These are phyloP conservation scores for Synanthedon tipuliformis DNA, from an alignment of 2,888 invertebrate genomes.

Conservation along the genomic window DNA sequence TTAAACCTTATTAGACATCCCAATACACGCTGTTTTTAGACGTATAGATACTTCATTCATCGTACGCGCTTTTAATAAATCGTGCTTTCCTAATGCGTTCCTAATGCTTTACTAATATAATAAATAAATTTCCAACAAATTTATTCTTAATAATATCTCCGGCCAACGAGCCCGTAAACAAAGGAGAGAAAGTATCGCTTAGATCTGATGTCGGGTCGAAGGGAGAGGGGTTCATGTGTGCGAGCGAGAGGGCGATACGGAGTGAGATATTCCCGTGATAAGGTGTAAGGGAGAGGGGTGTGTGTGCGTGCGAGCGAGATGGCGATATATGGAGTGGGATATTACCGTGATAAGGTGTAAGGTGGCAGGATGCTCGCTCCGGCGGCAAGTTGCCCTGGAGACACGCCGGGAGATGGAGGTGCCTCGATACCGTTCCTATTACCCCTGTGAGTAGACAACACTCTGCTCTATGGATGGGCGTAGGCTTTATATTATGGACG, in stretches of 20 bases:
- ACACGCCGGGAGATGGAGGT: slow-evolving; percentile 63
- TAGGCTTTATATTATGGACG: background rate
- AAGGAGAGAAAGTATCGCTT: slow-evolving; percentile 35
- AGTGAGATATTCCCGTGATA: background rate
- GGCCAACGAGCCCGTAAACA: slow-evolving; percentile 12
- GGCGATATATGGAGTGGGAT: slow-evolving; percentile 2
- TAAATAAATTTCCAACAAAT: no score
- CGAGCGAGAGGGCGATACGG: slow-evolving; percentile 8
- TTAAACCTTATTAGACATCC: no score
- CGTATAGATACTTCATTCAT: no score
- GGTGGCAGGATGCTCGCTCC: slow-evolving; percentile 20
- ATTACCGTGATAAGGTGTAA: background rate
- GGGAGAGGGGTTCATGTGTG: slow-evolving; percentile 16
- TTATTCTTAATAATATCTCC: background rate
- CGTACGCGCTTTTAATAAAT: no score
- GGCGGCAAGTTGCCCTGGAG: slow-evolving; percentile 60
- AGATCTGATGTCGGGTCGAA: slow-evolving; percentile 33
- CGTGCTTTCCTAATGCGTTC: no score
- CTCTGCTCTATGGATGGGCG: background rate
- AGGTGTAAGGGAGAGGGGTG: slow-evolving; percentile 14
- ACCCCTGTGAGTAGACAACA: slow-evolving; percentile 53
- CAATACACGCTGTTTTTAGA: no score
- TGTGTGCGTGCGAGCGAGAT: slow-evolving; percentile 11
- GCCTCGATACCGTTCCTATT: slow-evolving; percentile 62
- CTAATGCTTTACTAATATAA: no score